Percentiles rank a stretch among this genome's conserved stretches.
phyloP scores from a whole-genome alignment of 2,888 invertebrate genomes.

The Muschampia plurimacula region DNA sequence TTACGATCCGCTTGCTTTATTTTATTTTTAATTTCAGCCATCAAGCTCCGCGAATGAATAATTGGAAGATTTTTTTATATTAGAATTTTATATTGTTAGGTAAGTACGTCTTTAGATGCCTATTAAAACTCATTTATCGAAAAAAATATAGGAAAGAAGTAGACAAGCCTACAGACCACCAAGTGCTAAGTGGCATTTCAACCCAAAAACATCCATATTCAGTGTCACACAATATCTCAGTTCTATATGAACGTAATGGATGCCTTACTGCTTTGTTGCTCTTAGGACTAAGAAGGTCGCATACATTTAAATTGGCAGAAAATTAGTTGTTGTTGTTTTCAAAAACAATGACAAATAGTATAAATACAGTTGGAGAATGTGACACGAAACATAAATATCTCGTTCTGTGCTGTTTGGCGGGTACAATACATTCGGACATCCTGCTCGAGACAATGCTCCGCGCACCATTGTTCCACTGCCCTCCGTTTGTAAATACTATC shows the following conservation, averaged over 20 bases:
- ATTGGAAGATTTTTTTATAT: too few species aligned
- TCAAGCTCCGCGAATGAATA: too few species aligned
- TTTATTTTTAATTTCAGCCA: background rate
- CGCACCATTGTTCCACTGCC: constrained; percentile 75
- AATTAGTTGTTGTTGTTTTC: background rate
- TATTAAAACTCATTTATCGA: too few species aligned
- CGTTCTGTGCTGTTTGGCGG: constrained; percentile 83
- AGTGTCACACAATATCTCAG: background rate
- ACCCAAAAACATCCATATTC: too few species aligned
- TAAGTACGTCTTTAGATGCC: too few species aligned
- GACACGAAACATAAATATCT: constrained; percentile 65
- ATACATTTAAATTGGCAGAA: background rate
- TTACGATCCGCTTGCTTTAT: constrained; percentile 23
- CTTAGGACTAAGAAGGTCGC: background rate
- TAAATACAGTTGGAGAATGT: constrained; percentile 31
- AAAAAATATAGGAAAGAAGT: too few species aligned
- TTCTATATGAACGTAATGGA: background rate
- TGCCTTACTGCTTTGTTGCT: background rate
- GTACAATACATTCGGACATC: constrained; percentile 81
- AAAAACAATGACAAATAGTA: constrained; percentile 10
- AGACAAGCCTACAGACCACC: too few species aligned
- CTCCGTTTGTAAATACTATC: constrained; percentile 74
- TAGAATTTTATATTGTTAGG: too few species aligned
- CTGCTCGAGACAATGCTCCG: constrained; percentile 79
- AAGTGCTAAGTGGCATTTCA: too few species aligned